A percentile compares a stretch with the other conserved stretches of the same genome.
phyloP scores from a whole-genome alignment of 2,888 invertebrate genomes.

The Eupelmus urozonus region DNA sequence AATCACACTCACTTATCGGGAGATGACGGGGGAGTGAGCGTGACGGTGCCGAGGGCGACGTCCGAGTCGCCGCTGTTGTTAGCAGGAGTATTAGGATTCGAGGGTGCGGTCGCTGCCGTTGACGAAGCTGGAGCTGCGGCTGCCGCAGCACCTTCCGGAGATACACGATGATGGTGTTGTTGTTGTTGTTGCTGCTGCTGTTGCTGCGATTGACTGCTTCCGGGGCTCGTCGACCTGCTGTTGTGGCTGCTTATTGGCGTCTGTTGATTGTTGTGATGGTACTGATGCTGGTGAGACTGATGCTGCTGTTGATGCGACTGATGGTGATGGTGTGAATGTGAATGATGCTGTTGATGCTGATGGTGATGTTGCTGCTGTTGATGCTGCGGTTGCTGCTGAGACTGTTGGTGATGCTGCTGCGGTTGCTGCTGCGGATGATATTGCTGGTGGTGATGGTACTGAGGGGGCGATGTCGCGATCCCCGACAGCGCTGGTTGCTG shows the following conservation, averaged over 20 bases:
- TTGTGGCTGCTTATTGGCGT: conserved; percentile 52
- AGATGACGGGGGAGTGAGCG: conserved; percentile 81
- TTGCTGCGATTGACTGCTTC: conserved; percentile 63
- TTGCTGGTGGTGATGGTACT: conserved; percentile 50
- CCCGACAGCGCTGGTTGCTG: conserved; percentile 47
- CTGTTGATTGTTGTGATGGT: conserved; percentile 48
- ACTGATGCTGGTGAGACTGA: conserved; percentile 34
- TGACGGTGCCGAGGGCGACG: conserved; percentile 76
- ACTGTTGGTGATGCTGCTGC: conserved; percentile 65
- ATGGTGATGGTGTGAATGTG: conserved; percentile 64
- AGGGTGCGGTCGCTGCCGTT: conserved; percentile 57
- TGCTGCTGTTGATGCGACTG: conserved; percentile 40
- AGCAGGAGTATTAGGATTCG: conserved; percentile 60
- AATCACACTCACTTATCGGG: conserved; percentile 81
- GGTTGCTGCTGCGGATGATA: conserved; percentile 57
- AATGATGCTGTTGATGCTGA: conserved; percentile 46
- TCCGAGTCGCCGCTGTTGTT: conserved; percentile 71
- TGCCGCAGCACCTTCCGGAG: conserved; percentile 65
- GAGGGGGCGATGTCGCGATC: conserved; percentile 13
- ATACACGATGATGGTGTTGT: conserved; percentile 68
- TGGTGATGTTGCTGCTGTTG: conserved; percentile 35
- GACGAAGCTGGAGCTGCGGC: conserved; percentile 57
- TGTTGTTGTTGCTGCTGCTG: conserved; percentile 65
- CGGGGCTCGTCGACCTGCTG: conserved; percentile 58
- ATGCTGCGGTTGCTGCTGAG: conserved; percentile 35